phyloP scores from a whole-genome alignment of 1,140 invertebrate species.

The Subanguina moxae region DNA sequence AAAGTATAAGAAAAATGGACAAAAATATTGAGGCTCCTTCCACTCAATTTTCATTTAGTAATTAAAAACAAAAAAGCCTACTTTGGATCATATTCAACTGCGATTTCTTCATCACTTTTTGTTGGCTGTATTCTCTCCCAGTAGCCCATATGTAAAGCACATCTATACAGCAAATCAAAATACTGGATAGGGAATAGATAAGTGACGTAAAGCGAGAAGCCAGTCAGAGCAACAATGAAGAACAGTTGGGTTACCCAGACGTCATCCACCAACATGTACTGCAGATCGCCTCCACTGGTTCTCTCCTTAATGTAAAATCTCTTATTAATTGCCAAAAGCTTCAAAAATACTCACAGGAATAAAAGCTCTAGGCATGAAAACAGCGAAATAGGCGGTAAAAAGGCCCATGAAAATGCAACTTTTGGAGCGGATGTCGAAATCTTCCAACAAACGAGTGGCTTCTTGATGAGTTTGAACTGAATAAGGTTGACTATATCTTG shows the following conservation, averaged over 20 bases:
- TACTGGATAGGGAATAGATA: conserved; percentile 75
- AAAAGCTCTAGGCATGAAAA: conserved; percentile 82
- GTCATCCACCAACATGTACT: conserved; percentile 77
- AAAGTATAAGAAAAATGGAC: conserved; percentile 48
- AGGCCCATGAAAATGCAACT: conserved; percentile 83
- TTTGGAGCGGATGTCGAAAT: conserved; percentile 82
- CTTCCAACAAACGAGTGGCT: conserved; percentile 58
- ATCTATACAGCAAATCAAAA: conserved; percentile 80
- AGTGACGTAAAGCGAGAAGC: conserved; percentile 74
- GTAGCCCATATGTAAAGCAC: conserved; percentile 79
- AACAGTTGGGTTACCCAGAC: conserved; percentile 77
- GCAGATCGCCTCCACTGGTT: conserved; percentile 61
- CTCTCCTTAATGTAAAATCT: conserved; percentile 14
- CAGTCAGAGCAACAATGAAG: conserved; percentile 75
- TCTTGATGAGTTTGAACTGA: conserved; percentile 22
- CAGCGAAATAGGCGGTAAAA: conserved; percentile 81
- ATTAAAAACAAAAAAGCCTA: background rate
- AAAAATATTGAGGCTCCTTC: background rate
- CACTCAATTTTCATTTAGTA: too few relatives aligned
- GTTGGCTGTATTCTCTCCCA: conserved; percentile 71
- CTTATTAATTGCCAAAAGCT: too few relatives aligned
- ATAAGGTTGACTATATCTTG: conserved; percentile 14
- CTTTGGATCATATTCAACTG: conserved; percentile 7
- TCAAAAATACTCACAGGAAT: conserved; percentile 67
- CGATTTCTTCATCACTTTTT: conserved; percentile 17